Conservation (phyloP, 2,113 vertebrate genomes). For the western clawed frog (Xenopus tropicalis) region UCB_Xtro_10.0 CM004443.2:212498501-212499000, state of each 20-base stretch:
- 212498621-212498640: background rate
- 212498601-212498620: background rate
- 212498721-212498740: too few species aligned
- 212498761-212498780: background rate
- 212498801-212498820: background rate
- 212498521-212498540: background rate
- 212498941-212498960: background rate
- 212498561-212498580: conserved; percentile 7
- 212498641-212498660: background rate
- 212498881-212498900: conserved; percentile 5
- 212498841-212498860: background rate
- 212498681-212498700: too few species aligned
- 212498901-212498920: background rate
- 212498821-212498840: background rate
- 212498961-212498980: background rate
- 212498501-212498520: conserved; percentile 16
- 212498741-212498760: too few species aligned
- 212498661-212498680: background rate
- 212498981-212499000: too few species aligned
- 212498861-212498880: background rate
- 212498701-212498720: too few species aligned
- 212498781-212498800: background rate
- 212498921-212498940: background rate
- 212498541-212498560: background rate
- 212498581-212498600: background rate